Conservation (phyloP, 2,797 vertebrate species). For the Girardinus metallicus region DNA sequence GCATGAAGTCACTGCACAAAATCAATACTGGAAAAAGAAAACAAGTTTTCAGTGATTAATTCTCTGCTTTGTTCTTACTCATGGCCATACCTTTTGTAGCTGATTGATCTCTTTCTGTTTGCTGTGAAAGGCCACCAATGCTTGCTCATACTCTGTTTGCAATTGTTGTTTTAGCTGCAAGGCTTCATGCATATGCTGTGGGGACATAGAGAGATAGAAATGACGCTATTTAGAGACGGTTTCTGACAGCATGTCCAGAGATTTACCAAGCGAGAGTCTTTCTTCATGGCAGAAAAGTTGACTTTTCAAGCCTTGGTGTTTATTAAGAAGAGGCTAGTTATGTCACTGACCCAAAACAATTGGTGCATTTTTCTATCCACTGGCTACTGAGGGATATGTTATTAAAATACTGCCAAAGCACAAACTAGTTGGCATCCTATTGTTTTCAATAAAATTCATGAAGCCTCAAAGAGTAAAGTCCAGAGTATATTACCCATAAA, state of each 20-base stretch:
- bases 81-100: constrained; percentile 87
- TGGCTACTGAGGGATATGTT: constrained; percentile 10
- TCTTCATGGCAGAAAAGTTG: not conserved
- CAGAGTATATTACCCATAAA: not conserved
- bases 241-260: constrained; percentile 23
- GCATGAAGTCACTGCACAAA: constrained; percentile 26
- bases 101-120: constrained; percentile 94
- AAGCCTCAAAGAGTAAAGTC: constrained; percentile 1
- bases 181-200: constrained; percentile 91
- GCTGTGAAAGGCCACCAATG: constrained; percentile 89
- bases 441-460: constrained; percentile 10
- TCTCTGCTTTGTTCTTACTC: constrained; percentile 3
- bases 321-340: constrained; percentile 2
- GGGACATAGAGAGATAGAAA: constrained; percentile 20
- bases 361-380: not conserved
- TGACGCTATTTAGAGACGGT: constrained; percentile 22
- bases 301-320: not conserved
- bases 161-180: constrained; percentile 91
- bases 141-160: constrained; percentile 94
- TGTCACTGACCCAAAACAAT: not conserved
- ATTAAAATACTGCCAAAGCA: constrained; percentile 7
- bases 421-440: not conserved
- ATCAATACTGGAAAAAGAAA: constrained; percentile 11
- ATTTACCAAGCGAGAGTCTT: constrained; percentile 3
- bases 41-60: not conserved